Percentiles rank a stretch among this genome's conserved stretches.
These are phyloP conservation scores for Wiebesia pumilae DNA, from an alignment of 1,140 invertebrate genomes.

Conservation along the genomic window DNA sequence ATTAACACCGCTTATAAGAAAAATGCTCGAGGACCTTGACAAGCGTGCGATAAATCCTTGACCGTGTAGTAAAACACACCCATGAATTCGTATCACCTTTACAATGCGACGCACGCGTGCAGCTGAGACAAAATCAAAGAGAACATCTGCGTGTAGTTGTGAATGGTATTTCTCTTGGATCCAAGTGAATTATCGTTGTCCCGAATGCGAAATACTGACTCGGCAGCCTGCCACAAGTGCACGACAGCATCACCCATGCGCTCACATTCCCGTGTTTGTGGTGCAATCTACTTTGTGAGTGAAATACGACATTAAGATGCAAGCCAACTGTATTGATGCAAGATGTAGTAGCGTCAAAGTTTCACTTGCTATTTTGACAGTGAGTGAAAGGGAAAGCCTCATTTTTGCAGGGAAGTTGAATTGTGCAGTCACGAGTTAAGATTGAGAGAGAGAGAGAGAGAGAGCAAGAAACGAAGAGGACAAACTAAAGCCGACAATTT, in stretches of 20 bases:
- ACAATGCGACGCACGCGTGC: neutral
- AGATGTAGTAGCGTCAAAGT: neutral
- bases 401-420: neutral
- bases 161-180: neutral
- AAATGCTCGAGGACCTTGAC: neutral
- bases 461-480: neutral
- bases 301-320: neutral
- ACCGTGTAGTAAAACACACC: neutral
- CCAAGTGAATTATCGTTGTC: conserved; percentile 10
- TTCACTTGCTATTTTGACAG: neutral
- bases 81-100: neutral
- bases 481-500: neutral
- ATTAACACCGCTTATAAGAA: too few relatives aligned
- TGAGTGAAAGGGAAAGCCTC: neutral
- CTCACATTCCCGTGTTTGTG: neutral
- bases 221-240: neutral
- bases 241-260: neutral
- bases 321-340: neutral
- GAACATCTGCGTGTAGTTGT: neutral
- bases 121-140: neutral
- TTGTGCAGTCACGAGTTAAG: neutral
- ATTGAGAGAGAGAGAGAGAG: neutral
- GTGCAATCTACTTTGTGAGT: neutral
- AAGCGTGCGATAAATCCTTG: neutral
- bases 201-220: neutral